These are phyloP conservation scores for Halisarca cf. caerulea DNA, from an alignment of 37 sponge, comb jelly and placozoan species.

Conservation along the genomic window DNA sequence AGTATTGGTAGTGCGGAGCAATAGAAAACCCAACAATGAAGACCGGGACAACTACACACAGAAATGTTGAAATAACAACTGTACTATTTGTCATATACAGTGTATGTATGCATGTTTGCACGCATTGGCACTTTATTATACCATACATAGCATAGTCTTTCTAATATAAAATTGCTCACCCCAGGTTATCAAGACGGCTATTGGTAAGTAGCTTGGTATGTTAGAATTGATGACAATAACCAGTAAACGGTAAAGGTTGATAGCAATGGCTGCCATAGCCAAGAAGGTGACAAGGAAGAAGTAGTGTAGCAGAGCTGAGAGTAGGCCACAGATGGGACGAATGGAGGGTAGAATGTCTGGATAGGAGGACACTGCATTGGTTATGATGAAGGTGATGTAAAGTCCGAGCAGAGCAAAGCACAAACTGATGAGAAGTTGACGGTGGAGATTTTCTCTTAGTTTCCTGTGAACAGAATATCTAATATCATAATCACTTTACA, in stretches of 20 bases:
- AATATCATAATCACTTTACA: background rate
- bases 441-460: constrained; percentile 32
- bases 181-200: constrained; percentile 35
- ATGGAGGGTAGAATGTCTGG: background rate
- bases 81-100: too few species aligned
- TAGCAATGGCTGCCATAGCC: constrained; percentile 55
- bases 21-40: constrained; percentile 22
- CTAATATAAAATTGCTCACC: too few species aligned
- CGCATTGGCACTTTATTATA: too few species aligned
- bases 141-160: too few species aligned
- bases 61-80: background rate
- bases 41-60: background rate
- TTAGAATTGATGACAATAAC: constrained; percentile 32
- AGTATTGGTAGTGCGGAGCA: constrained; percentile 7
- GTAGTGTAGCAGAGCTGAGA: constrained; percentile 44
- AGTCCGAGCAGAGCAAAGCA: constrained; percentile 43
- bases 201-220: constrained; percentile 17
- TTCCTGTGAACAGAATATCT: constrained; percentile 33
- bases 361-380: background rate
- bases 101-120: too few species aligned
- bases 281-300: constrained; percentile 48
- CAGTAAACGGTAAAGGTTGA: constrained; percentile 45
- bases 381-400: constrained; percentile 39
- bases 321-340: constrained; percentile 18
- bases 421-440: constrained; percentile 58